Percentiles rank a stretch among this genome's conserved stretches.
phyloP scores from a whole-genome alignment of 64 coral and sea anemone species.

The Acropora tenuis region DNA sequence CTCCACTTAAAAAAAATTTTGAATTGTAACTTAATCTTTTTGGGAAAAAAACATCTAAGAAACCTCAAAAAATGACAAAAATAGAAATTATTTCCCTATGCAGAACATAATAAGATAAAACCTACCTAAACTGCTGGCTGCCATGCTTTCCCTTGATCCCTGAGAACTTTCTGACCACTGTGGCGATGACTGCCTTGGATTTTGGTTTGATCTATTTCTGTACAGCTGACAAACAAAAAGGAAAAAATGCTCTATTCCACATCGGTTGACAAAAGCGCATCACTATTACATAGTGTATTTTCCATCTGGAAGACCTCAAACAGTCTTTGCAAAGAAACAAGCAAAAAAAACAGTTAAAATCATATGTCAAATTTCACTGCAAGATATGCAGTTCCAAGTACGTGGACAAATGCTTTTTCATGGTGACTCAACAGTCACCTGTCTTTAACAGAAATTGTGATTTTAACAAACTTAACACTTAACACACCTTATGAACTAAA shows the following conservation, averaged over 20 bases:
- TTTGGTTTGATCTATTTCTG: conserved; percentile 7
- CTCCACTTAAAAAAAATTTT: no score
- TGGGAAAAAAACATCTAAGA: no score
- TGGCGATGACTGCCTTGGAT: conserved; percentile 25
- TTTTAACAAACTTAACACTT: background rate
- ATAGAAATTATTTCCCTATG: no score
- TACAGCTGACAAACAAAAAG: conserved; percentile 5
- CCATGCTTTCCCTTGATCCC: conserved; percentile 27
- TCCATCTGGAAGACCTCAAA: no score
- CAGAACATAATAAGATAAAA: background rate
- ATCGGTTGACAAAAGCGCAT: no score
- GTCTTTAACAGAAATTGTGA: no score
- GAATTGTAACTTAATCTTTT: no score
- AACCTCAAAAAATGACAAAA: no score
- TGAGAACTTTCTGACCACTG: conserved; percentile 40
- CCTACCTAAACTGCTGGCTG: conserved; percentile 17
- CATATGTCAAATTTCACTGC: background rate
- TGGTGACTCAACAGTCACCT: no score
- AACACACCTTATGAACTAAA: conserved; percentile 21
- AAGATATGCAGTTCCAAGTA: no score
- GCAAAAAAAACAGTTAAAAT: background rate
- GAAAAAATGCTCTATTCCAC: background rate
- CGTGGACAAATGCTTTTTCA: no score
- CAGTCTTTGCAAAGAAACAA: background rate
- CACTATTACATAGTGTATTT: no score